Conservation (phyloP, 2,113 vertebrate genomes). For the Macroglossus sobrinus region DNA sequence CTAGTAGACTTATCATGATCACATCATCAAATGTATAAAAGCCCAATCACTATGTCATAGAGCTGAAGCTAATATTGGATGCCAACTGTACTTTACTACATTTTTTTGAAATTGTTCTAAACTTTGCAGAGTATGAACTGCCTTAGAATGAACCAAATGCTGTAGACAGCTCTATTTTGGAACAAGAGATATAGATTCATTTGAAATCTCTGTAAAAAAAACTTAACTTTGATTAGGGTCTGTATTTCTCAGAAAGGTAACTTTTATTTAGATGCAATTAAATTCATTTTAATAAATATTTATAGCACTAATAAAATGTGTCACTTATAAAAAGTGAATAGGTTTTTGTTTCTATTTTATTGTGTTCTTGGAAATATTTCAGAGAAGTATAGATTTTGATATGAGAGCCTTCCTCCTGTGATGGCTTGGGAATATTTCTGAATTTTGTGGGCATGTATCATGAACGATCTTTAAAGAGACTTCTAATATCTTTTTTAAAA, state of each 20-base stretch:
- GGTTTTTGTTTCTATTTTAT: background rate
- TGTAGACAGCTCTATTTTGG: background rate
- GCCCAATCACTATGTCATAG: background rate
- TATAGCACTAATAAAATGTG: background rate
- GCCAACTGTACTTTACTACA: background rate
- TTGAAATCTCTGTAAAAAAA: background rate
- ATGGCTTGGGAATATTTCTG: background rate
- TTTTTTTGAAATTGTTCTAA: background rate
- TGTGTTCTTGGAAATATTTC: background rate
- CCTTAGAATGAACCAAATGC: background rate
- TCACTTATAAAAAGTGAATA: background rate
- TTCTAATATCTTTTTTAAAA: background rate
- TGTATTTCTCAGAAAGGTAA: background rate
- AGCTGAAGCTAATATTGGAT: background rate
- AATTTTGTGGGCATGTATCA: background rate
- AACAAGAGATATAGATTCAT: background rate
- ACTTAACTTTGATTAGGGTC: background rate
- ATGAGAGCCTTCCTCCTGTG: background rate
- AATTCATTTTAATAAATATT: background rate
- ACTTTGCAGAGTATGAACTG: background rate
- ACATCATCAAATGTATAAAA: too few relatives aligned
- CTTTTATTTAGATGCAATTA: background rate
- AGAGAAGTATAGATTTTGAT: background rate
- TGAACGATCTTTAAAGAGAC: background rate
- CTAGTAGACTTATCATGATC: background rate